Evolutionary conservation across 2,113 vertebrate genomes (phyloP), one percentile per base, ranked within the genome.

Genomic region (Dolichallabes microphthalmus): DNA sequence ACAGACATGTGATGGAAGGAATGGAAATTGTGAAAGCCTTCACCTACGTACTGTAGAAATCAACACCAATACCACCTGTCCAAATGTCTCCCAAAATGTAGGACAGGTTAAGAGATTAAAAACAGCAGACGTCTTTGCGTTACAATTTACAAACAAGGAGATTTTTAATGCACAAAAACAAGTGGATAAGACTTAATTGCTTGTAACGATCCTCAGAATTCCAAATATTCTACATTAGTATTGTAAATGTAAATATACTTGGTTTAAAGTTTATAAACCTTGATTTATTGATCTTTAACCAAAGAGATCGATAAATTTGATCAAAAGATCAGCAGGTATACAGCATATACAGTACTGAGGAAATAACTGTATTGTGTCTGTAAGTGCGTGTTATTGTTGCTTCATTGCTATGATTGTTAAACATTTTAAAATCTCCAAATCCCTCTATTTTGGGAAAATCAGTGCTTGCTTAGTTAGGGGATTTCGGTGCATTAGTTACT

Each of bases 41-140:
- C 69, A 73, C 20, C 12, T 22, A n/a, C n/a, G n/a, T n/a, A n/a
- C n/a, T n/a, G n/a, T n/a, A 14, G 22, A 88, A 86, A 87, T 80
- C 84, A 88, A 55, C 39, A 63, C 75, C 64, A 85, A 79, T 82
- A 86, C 75, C 85, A 91, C 90, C 45, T 45, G 86, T 84, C 87
- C 85, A 39, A 35, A 39, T 9, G 9, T 84, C 73, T 91, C 85
- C 80, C 27, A 85, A 80, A 88, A 90, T 89, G 86, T 90, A 91
- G 90, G 90, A 81, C 90, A 89, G 61, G 86, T 84, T 86, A 87
- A 77, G 77, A 66, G 88, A 89, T 90, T 91, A 92, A 91, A 87
- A 86, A 82, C 75, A 63, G 25, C 57, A 85, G 35, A 32, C 35
- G 14, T 50, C 84, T 82, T 84, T 81, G 83, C 88, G 39, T 85